phyloP scores from a whole-genome alignment of 2,888 invertebrate species.

The Eulithis testata region DNA sequence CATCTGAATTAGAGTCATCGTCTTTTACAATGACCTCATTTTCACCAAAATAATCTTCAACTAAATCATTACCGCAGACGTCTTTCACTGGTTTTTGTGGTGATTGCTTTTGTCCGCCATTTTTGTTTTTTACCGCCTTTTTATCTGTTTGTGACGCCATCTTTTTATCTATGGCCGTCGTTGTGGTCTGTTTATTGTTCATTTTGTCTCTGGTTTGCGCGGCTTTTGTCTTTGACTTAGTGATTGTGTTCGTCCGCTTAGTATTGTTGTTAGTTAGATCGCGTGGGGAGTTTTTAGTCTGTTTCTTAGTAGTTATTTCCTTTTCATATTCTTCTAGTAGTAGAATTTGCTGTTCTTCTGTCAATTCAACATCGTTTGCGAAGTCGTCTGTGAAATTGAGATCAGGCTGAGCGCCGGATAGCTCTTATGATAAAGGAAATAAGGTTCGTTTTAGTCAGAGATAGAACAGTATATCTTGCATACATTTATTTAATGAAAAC shows the following conservation, averaged over 20 bases:
- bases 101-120: constrained; percentile 48
- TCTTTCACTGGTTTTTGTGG: constrained; percentile 71
- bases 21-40: constrained; percentile 67
- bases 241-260: constrained; percentile 55
- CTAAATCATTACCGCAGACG: constrained; percentile 77
- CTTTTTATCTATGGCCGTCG: constrained; percentile 36
- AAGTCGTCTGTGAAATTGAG: constrained; percentile 84
- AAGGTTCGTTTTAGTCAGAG: constrained; percentile 31
- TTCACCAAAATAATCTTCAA: constrained; percentile 82
- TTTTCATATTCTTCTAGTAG: constrained; percentile 88
- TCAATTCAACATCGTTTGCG: constrained; percentile 86
- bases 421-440: constrained; percentile 32
- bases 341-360: constrained; percentile 88
- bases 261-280: constrained; percentile 71
- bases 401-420: constrained; percentile 24
- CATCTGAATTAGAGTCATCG: constrained; percentile 81
- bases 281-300: constrained; percentile 56
- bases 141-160: constrained; percentile 16
- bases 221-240: constrained; percentile 49
- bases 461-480: constrained; percentile 30
- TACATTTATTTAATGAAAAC: constrained; percentile 26
- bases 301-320: constrained; percentile 82
- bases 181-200: constrained; percentile 50
- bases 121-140: constrained; percentile 50
- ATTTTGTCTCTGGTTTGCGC: constrained; percentile 63